phyloP scores from a whole-genome alignment of 2,888 invertebrate genomes.

The Himalopsyche kuldschensis region DNA sequence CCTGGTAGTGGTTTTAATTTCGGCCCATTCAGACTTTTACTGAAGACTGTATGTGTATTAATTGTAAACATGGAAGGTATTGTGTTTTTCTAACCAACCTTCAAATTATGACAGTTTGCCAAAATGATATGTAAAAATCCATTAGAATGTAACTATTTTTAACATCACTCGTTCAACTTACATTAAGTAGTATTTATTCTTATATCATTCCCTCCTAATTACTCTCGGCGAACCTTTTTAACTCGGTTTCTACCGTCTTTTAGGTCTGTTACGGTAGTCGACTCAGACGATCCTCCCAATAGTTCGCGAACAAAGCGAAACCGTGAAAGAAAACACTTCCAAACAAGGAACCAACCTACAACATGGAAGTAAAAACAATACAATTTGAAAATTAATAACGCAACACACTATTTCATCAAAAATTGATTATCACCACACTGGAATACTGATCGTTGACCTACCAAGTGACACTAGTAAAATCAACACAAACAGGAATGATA shows the following conservation, averaged over 20 bases:
- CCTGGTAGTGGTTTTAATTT: too few relatives aligned
- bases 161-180: neutral
- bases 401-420: neutral
- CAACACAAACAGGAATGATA: slow-evolving; percentile 27
- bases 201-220: slow-evolving; percentile 52
- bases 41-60: too few relatives aligned
- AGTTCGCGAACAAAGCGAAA: slow-evolving; percentile 87
- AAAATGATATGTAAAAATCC: neutral
- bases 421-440: neutral
- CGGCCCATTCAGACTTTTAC: too few relatives aligned
- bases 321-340: slow-evolving; percentile 86
- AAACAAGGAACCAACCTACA: slow-evolving; percentile 89
- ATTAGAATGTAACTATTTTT: neutral
- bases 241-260: slow-evolving; percentile 56
- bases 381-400: neutral
- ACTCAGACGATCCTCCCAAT: slow-evolving; percentile 71
- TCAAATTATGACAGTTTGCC: slow-evolving; percentile 3
- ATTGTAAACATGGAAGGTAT: too few relatives aligned
- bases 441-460: slow-evolving; percentile 11
- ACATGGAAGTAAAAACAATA: slow-evolving; percentile 44
- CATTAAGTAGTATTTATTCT: slow-evolving; percentile 42
- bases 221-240: slow-evolving; percentile 60
- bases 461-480: slow-evolving; percentile 34
- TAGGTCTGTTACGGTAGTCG: slow-evolving; percentile 62
- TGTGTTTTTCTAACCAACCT: too few relatives aligned